Base-by-base conservation (phyloP, 2,797 vertebrate genomes). In the Sebastolobus altivelis region DNA sequence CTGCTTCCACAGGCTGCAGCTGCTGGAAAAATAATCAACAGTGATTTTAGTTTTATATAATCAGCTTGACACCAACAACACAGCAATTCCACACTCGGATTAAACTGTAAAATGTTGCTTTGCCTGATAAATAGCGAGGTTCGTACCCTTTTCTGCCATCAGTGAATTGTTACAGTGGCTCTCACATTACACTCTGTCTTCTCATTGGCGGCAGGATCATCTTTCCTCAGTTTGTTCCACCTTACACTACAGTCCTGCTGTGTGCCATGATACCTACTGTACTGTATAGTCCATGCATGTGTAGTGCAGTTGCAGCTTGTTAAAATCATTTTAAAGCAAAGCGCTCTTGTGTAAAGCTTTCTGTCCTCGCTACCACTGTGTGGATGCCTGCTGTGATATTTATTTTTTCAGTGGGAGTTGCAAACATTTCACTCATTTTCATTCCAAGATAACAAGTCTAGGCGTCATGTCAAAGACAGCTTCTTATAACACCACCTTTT, bases 181-280 rank as follows among this genome's bases (percentile, higher is more conserved):
- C 84, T 88, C 79, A 49, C 33, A 16, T 91, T 85, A 75, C 82
- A 73, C n/a, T 35, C 12, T 22, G 27, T 52, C 58, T 11, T 63
- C 52, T 71, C 22, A 49, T 38, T 60, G 72, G 54, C 73, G 76
- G 75, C 35, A 72, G 82, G 80, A 73, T 90, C 85, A 75, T 59
- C 77, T 92, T 82, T 65, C 85, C 56, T 52, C 14, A 2, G 40
- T 58, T 31, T 73, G 16, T 33, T 61, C 33, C 55, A 62, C 40
- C 62, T 33, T 65, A 43, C 33, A 7, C 71, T 59, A 31, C 49
- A n/a, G 5, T 7, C 13, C 62, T 37, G 72, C 74, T 52, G 33
- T 54, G 66, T 72, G 38, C 25, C 65, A 33, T 11, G 20, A 43
- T 27, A 22, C 49, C 54, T 67, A 25, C 69, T 25, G 25, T 46